Evolutionary conservation across 1,140 invertebrate species (phyloP).

Genomic region (Gryon sp.): DNA sequence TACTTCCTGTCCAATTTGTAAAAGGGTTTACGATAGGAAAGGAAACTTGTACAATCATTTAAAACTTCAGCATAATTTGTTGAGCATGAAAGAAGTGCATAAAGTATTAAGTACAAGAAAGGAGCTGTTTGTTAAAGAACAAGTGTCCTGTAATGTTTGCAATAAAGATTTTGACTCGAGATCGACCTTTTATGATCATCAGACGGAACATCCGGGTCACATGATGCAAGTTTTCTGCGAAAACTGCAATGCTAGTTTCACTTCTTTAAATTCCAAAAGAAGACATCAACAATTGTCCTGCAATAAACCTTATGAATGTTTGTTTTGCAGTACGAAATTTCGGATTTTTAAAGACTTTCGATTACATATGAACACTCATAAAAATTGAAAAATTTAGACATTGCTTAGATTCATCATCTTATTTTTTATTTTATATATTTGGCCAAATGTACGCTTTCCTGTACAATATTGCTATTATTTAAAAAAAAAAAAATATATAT

Average conservation of each 20-base stretch:
- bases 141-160: constrained; percentile 24
- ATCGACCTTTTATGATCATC: constrained; percentile 16
- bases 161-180: constrained; percentile 35
- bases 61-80: constrained; percentile 43
- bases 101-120: constrained; percentile 5
- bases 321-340: constrained; percentile 44
- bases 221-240: constrained; percentile 44
- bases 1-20: constrained; percentile 48
- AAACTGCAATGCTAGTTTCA: constrained; percentile 42
- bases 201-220: constrained; percentile 16
- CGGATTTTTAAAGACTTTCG: constrained; percentile 44
- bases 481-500: too few species aligned
- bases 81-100: constrained; percentile 42
- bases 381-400: constrained; percentile 14
- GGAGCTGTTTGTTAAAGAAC: constrained; percentile 18
- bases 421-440: neutral
- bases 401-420: neutral
- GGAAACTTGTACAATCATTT: constrained; percentile 51
- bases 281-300: constrained; percentile 46
- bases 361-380: constrained; percentile 41
- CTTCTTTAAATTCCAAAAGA: constrained; percentile 33
- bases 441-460: too few species aligned
- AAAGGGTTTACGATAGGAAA: constrained; percentile 46
- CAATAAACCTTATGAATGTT: constrained; percentile 44
- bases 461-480: too few species aligned